Conservation (phyloP, 2,113 vertebrate species). For the Etheostoma spectabile region DNA sequence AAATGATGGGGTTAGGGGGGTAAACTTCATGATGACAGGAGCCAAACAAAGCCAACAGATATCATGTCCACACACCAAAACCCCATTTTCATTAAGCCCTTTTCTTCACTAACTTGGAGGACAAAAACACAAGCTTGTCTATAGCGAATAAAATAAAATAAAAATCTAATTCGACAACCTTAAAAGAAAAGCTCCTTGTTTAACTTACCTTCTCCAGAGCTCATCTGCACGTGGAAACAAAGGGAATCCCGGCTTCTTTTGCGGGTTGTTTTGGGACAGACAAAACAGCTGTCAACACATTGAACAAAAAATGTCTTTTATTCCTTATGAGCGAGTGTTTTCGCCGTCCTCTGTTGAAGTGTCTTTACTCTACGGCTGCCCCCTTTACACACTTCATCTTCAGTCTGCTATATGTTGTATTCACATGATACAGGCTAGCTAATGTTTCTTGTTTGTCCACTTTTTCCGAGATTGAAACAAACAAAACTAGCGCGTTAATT, state of each 20-base stretch:
- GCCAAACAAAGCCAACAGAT: slow-evolving; percentile 22
- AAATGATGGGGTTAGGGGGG: not conserved
- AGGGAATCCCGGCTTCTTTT: slow-evolving; percentile 71
- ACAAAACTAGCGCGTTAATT: not conserved
- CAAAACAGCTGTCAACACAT: slow-evolving; percentile 6
- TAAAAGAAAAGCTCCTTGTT: not conserved
- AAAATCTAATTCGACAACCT: not conserved
- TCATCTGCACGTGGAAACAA: slow-evolving; percentile 78
- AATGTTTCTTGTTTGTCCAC: slow-evolving; percentile 17
- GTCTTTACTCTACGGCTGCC: slow-evolving; percentile 18
- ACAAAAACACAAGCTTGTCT: not conserved
- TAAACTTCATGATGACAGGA: slow-evolving; percentile 36
- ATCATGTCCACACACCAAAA: not conserved
- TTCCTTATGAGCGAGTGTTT: slow-evolving; percentile 11
- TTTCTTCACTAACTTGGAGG: not conserved
- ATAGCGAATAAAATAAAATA: not conserved
- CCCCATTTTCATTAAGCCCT: not conserved
- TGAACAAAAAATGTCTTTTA: not conserved
- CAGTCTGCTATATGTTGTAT: not conserved
- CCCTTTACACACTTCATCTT: too few species aligned
- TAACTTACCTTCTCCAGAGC: slow-evolving; percentile 66
- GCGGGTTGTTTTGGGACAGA: slow-evolving; percentile 16
- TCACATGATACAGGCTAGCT: slow-evolving; percentile 28
- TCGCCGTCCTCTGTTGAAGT: too few species aligned
- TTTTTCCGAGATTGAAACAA: slow-evolving; percentile 16